phyloP scores from a whole-genome alignment of 2,113 vertebrate species.

The Etheostoma cragini region DNA sequence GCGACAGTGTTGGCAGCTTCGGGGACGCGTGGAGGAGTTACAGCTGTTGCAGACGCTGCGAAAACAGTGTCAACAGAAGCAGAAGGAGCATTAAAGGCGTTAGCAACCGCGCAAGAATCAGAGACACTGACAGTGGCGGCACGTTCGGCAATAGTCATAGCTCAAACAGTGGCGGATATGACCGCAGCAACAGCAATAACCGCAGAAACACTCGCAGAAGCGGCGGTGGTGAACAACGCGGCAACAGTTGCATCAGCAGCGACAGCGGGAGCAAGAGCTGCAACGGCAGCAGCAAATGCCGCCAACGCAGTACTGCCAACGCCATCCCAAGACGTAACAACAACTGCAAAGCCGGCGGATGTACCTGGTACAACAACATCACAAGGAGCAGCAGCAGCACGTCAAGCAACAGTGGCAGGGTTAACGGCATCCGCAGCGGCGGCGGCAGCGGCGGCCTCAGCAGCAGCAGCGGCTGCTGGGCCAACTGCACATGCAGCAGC shows the following conservation, averaged over 20 bases:
- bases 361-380: too few relatives aligned
- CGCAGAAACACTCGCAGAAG: not conserved
- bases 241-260: not conserved
- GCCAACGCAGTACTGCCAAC: not conserved
- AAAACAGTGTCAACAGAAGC: not conserved
- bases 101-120: not conserved
- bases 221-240: not conserved
- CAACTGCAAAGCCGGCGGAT: too few relatives aligned
- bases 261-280: not conserved
- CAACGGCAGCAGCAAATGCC: not conserved
- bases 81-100: not conserved
- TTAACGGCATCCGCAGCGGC: constrained; percentile 10
- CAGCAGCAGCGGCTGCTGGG: constrained; percentile 7
- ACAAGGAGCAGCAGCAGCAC: not conserved
- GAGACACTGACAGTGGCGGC: not conserved
- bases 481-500: not conserved
- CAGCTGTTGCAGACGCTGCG: not conserved
- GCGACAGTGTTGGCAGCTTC: constrained; percentile 15
- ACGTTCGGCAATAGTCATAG: not conserved
- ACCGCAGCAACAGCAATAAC: constrained; percentile 15
- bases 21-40: not conserved
- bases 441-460: not conserved
- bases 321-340: not conserved
- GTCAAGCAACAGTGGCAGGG: not conserved
- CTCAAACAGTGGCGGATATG: constrained; percentile 3